Conservation (phyloP, 2,113 vertebrate genomes). For the Anguilla japonica region DNA sequence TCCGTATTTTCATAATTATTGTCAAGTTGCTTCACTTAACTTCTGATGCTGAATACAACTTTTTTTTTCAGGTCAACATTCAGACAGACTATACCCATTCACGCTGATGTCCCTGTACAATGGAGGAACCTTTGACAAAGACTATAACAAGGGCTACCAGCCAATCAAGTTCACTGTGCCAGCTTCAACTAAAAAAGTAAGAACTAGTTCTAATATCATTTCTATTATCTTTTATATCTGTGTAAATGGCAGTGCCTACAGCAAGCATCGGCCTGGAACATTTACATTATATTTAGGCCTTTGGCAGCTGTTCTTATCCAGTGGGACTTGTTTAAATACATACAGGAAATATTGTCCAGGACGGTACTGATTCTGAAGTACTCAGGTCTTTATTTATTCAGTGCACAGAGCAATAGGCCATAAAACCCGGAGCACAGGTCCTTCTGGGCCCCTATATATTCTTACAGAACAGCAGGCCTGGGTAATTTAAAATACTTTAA, state of each 20-base stretch:
- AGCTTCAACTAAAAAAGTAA: constrained; percentile 64
- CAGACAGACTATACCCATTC: constrained; percentile 55
- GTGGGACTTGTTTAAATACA: too few relatives aligned
- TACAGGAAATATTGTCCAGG: too few relatives aligned
- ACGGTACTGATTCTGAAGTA: too few relatives aligned
- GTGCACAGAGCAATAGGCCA: not conserved
- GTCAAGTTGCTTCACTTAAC: not conserved
- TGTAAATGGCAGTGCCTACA: too few relatives aligned
- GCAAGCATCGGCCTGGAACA: too few relatives aligned
- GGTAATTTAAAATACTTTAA: too few relatives aligned
- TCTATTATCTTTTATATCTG: not conserved
- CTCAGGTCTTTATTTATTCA: not conserved
- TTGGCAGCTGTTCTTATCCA: too few relatives aligned
- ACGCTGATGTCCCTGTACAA: constrained; percentile 58
- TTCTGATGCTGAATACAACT: not conserved
- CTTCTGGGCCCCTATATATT: not conserved
- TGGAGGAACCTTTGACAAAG: constrained; percentile 71
- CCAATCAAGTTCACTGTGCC: constrained; percentile 64
- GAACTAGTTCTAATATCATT: not conserved
- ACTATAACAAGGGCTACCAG: constrained; percentile 68
- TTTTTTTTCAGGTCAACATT: constrained; percentile 32
- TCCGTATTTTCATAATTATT: not conserved
- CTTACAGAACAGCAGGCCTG: too few relatives aligned
- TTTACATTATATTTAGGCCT: too few relatives aligned
- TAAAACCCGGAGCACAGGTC: not conserved